These are phyloP conservation scores for Hypotaenidia okinawae DNA, from an alignment of 2,797 vertebrate genomes.

Conservation along the genomic window DNA sequence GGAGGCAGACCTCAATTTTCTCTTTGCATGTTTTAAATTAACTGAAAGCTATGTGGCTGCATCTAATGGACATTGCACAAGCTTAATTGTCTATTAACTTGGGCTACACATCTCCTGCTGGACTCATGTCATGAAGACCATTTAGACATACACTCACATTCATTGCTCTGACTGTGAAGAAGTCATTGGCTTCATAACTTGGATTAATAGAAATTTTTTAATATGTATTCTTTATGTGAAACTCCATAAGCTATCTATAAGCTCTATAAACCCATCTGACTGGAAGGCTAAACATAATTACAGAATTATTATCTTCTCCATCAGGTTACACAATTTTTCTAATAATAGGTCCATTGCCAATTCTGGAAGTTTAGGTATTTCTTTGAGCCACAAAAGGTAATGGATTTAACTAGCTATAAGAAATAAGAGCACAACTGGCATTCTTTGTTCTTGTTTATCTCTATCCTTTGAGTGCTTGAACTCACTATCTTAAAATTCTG, in stretches of 20 bases:
- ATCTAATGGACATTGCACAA: not conserved
- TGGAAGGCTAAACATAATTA: not conserved
- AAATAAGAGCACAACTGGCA: not conserved
- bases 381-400: not conserved
- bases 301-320: not conserved
- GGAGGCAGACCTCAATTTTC: not conserved
- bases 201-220: not conserved
- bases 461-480: not conserved
- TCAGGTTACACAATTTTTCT: not conserved
- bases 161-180: not conserved
- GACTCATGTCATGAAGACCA: not conserved
- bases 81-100: not conserved
- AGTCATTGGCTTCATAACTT: not conserved
- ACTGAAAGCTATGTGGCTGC: not conserved
- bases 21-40: not conserved
- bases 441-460: not conserved
- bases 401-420: not conserved
- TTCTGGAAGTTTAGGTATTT: not conserved
- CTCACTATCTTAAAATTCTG: not conserved
- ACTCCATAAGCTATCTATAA: not conserved
- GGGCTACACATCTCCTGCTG: not conserved
- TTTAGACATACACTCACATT: not conserved
- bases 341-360: not conserved
- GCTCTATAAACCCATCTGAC: not conserved
- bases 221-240: not conserved